These are phyloP conservation scores for Meloidogyne hapla DNA, from an alignment of 1,140 invertebrate species.

Conservation along the genomic window DNA sequence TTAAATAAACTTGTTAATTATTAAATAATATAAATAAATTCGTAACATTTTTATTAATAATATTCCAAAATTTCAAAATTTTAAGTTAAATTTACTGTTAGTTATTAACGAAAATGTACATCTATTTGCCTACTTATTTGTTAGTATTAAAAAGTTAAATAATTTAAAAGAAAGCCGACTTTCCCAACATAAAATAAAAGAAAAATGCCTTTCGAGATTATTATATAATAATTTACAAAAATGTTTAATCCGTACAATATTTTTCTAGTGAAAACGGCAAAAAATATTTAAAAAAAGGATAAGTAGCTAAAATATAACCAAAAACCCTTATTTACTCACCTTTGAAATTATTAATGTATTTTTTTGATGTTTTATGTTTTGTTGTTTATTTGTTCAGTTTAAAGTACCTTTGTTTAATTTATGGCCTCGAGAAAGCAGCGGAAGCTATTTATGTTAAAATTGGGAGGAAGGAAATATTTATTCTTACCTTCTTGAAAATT, in stretches of 20 bases:
- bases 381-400: background rate
- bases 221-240: background rate
- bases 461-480: too few relatives aligned
- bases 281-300: background rate
- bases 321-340: background rate
- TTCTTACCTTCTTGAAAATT: too few relatives aligned
- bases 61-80: background rate
- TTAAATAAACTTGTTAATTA: too few relatives aligned
- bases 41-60: too few relatives aligned
- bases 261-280: background rate
- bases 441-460: background rate
- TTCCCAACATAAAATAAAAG: background rate
- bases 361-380: background rate
- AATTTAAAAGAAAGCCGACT: background rate
- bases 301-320: background rate
- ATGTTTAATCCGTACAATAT: background rate
- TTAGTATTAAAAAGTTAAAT: background rate
- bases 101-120: background rate
- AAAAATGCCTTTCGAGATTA: background rate
- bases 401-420: slow-evolving; percentile 6
- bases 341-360: background rate
- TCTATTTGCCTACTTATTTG: too few relatives aligned
- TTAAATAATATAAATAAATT: too few relatives aligned
- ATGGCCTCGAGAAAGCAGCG: background rate
- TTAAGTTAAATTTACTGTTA: background rate